Conservation (phyloP, 2,113 vertebrate genomes). For the Tiliqua scincoides region DNA sequence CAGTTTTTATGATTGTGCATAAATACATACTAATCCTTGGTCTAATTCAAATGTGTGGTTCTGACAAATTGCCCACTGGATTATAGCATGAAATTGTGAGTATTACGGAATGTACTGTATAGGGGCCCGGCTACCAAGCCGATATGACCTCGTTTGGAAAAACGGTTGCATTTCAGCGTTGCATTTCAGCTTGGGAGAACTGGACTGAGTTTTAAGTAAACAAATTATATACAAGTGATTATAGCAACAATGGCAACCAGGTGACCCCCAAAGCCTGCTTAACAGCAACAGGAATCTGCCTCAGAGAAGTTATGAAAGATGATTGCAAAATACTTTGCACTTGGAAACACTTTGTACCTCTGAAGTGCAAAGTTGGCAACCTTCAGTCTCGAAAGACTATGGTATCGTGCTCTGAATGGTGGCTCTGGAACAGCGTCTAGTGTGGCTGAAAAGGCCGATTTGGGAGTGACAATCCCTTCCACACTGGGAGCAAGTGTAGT, state of each 20-base stretch:
- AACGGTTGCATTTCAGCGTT: not conserved
- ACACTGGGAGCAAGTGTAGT: no score
- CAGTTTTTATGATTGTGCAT: constrained; percentile 85
- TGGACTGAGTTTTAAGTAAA: not conserved
- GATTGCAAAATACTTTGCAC: not conserved
- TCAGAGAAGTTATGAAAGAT: not conserved
- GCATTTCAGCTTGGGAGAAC: not conserved
- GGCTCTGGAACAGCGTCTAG: no score
- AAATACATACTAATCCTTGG: constrained; percentile 87
- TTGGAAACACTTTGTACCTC: not conserved
- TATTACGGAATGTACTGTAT: not conserved
- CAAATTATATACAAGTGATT: no score
- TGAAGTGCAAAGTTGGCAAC: not conserved
- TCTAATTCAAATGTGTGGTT: constrained; percentile 53
- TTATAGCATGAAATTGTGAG: not conserved
- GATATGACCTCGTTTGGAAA: not conserved
- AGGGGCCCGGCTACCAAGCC: not conserved
- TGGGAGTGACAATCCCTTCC: no score
- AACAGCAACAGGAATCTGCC: not conserved
- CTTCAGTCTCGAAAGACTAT: no score
- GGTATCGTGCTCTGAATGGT: no score
- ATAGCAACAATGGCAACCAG: not conserved
- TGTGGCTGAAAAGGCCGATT: no score
- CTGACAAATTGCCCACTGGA: not conserved
- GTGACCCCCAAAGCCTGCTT: not conserved